Evolutionary conservation across 1,140 invertebrate species (phyloP).

Genomic region (Pristionchus pacificus): DNA sequence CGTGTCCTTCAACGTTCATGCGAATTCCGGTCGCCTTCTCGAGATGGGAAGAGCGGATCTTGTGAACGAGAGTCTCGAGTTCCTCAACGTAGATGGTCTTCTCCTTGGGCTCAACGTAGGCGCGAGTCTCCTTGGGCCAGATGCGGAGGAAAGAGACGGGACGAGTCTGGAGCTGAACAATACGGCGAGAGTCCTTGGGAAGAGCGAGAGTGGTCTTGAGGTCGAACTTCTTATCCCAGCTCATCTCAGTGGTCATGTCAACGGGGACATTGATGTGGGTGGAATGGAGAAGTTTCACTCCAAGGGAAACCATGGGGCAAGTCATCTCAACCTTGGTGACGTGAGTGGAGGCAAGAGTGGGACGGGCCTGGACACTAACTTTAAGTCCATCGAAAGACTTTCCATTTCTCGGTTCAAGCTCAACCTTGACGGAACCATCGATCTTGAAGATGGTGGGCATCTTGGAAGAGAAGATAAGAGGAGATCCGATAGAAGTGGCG

Average conservation of each 20-base stretch:
- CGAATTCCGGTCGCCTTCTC: constrained; percentile 23
- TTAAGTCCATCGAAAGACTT: constrained; percentile 25
- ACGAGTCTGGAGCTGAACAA: constrained; percentile 33
- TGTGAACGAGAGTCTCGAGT: constrained; percentile 15
- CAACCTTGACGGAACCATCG: constrained; percentile 34
- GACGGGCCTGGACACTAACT: constrained; percentile 20
- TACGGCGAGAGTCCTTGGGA: constrained; percentile 31
- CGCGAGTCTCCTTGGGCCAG: constrained; percentile 11
- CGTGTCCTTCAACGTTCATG: constrained; percentile 14
- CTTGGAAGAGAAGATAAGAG: constrained; percentile 33
- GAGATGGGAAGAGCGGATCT: constrained; percentile 20
- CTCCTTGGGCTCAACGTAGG: constrained; percentile 28
- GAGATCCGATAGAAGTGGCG: constrained; percentile 43
- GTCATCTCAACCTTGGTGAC: constrained; percentile 31
- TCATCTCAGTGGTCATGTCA: constrained; percentile 28
- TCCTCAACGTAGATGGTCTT: constrained; percentile 22
- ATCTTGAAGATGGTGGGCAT: constrained; percentile 36
- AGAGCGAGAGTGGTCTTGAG: constrained; percentile 33
- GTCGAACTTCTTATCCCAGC: constrained; percentile 26
- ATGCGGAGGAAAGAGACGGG: constrained; percentile 35
- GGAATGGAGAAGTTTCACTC: constrained; percentile 35
- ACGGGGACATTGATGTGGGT: constrained; percentile 40
- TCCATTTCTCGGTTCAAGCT: constrained; percentile 30
- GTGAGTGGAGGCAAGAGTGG: constrained; percentile 28
- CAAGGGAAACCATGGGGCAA: constrained; percentile 32